A percentile compares a stretch with the other conserved stretches of the same genome.
Conservation (phyloP, 2,888 invertebrate species). For the Hipparchia semele region DNA sequence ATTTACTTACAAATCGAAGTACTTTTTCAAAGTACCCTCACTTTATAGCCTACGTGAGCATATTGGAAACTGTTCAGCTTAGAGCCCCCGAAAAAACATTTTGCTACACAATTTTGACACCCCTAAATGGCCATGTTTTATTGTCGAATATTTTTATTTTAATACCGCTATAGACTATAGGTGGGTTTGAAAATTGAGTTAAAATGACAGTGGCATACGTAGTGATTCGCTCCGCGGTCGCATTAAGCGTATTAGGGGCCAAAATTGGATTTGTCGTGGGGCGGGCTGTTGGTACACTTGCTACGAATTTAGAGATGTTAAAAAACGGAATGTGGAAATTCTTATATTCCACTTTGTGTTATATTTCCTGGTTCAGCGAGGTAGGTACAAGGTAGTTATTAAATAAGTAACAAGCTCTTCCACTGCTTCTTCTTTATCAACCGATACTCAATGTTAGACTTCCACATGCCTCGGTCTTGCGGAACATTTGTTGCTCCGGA, state of each 20-base stretch:
- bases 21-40: slow-evolving; percentile 58
- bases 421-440: too few species aligned
- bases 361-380: background rate
- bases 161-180: slow-evolving; percentile 48
- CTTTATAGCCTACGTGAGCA: slow-evolving; percentile 72
- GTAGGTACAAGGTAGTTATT: too few species aligned
- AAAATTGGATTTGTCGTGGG: slow-evolving; percentile 80
- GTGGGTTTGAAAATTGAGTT: slow-evolving; percentile 78
- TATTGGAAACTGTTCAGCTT: slow-evolving; percentile 63
- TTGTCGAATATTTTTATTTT: slow-evolving; percentile 69
- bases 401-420: too few species aligned
- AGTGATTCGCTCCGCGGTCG: slow-evolving; percentile 81
- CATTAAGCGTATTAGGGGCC: slow-evolving; percentile 79
- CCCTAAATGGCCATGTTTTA: slow-evolving; percentile 75
- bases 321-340: slow-evolving; percentile 12
- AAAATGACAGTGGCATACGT: slow-evolving; percentile 82
- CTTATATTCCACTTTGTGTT: background rate
- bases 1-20: slow-evolving; percentile 49
- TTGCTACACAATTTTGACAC: slow-evolving; percentile 68
- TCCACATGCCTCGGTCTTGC: too few species aligned
- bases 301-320: slow-evolving; percentile 63
- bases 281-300: slow-evolving; percentile 81
- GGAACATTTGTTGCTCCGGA: too few species aligned
- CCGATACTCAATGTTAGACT: too few species aligned
- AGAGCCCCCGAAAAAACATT: slow-evolving; percentile 54